These are phyloP conservation scores for Ectobius pallidus DNA, from an alignment of 2,888 invertebrate species.

Conservation along the genomic window DNA sequence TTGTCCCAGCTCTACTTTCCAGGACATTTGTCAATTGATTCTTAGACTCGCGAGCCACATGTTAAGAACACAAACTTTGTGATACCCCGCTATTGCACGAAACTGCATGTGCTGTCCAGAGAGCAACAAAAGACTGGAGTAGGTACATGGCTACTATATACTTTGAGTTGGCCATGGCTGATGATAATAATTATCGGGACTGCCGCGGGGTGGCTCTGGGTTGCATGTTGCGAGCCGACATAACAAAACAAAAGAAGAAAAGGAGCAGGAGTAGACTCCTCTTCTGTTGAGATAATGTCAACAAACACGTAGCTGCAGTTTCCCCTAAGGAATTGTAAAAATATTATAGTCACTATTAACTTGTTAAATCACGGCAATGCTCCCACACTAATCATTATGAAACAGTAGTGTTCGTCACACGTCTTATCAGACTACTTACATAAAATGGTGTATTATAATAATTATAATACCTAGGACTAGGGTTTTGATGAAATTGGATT, in stretches of 20 bases:
- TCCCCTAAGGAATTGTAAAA: neutral
- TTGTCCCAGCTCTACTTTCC: too few species aligned
- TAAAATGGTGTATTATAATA: too few species aligned
- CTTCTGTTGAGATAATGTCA: slow-evolving; percentile 16
- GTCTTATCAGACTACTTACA: too few species aligned
- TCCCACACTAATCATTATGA: too few species aligned
- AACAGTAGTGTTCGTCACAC: too few species aligned
- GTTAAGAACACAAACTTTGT: too few species aligned
- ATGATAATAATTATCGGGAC: slow-evolving; percentile 25
- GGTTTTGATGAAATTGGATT: too few species aligned
- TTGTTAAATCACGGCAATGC: neutral
- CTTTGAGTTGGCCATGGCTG: slow-evolving; percentile 22
- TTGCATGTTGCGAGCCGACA: neutral
- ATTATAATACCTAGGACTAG: too few species aligned
- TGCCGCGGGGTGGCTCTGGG: neutral
- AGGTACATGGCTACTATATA: slow-evolving; percentile 22
- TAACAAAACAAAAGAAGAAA: neutral
- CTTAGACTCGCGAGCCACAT: too few species aligned
- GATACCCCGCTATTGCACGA: neutral
- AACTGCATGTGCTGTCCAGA: neutral
- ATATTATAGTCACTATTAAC: neutral
- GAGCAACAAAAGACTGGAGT: slow-evolving; percentile 3
- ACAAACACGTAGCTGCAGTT: slow-evolving; percentile 1
- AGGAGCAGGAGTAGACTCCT: neutral
- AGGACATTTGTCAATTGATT: too few species aligned